Evolutionary conservation across 2,113 vertebrate species (phyloP).

Genomic region (Anthoscopus minutus): DNA sequence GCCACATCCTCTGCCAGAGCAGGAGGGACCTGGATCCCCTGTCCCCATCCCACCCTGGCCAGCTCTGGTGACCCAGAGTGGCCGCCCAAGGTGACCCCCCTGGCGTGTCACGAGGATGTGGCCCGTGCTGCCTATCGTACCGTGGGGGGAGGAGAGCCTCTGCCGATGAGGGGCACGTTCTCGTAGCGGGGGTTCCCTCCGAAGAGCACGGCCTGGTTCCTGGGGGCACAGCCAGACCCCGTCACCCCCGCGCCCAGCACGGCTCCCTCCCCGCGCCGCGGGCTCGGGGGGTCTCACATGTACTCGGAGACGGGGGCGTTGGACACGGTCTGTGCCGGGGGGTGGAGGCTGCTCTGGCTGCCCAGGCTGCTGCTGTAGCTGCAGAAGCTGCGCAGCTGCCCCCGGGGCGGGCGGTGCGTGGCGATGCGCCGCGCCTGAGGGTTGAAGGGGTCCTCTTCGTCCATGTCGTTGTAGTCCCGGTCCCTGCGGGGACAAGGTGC

Average conservation of each 20-base stretch:
- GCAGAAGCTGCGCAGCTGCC: slow-evolving; percentile 91
- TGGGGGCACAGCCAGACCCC: background rate
- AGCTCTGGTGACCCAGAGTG: background rate
- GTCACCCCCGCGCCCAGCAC: background rate
- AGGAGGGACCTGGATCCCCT: background rate
- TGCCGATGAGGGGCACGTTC: slow-evolving; percentile 92
- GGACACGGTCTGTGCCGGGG: slow-evolving; percentile 78
- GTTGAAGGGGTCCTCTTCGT: slow-evolving; percentile 92
- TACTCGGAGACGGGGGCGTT: slow-evolving; percentile 88
- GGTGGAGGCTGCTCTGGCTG: slow-evolving; percentile 91
- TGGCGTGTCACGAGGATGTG: background rate
- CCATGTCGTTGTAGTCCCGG: slow-evolving; percentile 87
- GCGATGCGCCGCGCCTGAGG: slow-evolving; percentile 79
- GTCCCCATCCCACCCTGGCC: rapidly evolving
- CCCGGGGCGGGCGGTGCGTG: slow-evolving; percentile 71
- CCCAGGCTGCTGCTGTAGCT: slow-evolving; percentile 96
- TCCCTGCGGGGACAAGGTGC: slow-evolving; percentile 62
- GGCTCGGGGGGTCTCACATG: slow-evolving; percentile 73
- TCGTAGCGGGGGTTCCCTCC: slow-evolving; percentile 92
- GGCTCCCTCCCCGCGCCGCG: rapidly evolving
- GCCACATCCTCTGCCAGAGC: background rate
- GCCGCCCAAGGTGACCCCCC: rapidly evolving
- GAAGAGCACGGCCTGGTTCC: slow-evolving; percentile 89
- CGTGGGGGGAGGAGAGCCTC: slow-evolving; percentile 94
- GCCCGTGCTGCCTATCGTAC: slow-evolving; percentile 73